Percentiles rank a stretch among this genome's conserved stretches.
These are phyloP conservation scores for Falco peregrinus DNA, from an alignment of 2,797 vertebrate species.

Conservation along the genomic window DNA sequence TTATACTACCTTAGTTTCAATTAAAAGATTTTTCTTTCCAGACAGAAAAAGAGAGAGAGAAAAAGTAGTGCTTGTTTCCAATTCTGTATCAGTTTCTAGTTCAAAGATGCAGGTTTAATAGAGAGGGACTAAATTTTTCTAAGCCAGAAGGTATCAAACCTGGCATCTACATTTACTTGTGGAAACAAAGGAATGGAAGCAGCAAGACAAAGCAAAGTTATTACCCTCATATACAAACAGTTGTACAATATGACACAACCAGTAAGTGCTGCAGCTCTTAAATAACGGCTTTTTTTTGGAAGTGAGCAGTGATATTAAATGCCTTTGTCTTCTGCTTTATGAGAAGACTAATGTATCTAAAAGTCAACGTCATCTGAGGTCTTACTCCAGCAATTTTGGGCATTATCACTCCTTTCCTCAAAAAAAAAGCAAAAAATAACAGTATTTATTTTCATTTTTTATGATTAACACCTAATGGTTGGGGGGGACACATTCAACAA, in stretches of 20 bases:
- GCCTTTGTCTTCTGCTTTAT: background rate
- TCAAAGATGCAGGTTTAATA: background rate
- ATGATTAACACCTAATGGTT: background rate
- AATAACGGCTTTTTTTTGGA: background rate
- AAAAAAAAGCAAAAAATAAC: background rate
- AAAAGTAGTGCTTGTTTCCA: background rate
- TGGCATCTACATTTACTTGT: background rate
- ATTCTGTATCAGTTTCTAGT: background rate
- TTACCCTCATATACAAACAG: background rate
- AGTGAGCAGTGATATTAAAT: background rate
- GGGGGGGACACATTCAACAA: background rate
- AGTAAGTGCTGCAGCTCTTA: background rate
- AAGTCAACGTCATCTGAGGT: background rate
- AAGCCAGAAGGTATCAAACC: background rate
- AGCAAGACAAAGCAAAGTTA: background rate
- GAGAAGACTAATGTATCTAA: background rate
- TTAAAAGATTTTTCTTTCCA: background rate
- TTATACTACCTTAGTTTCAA: background rate
- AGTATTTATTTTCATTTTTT: background rate
- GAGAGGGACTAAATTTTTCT: background rate
- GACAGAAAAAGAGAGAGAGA: background rate
- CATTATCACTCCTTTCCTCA: background rate
- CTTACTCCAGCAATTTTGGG: background rate
- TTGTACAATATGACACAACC: background rate
- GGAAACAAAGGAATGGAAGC: background rate